Percentiles rank a stretch among this genome's conserved stretches.
phyloP scores from a whole-genome alignment of 1,140 invertebrate genomes.

The Neodiprion lecontei region DNA sequence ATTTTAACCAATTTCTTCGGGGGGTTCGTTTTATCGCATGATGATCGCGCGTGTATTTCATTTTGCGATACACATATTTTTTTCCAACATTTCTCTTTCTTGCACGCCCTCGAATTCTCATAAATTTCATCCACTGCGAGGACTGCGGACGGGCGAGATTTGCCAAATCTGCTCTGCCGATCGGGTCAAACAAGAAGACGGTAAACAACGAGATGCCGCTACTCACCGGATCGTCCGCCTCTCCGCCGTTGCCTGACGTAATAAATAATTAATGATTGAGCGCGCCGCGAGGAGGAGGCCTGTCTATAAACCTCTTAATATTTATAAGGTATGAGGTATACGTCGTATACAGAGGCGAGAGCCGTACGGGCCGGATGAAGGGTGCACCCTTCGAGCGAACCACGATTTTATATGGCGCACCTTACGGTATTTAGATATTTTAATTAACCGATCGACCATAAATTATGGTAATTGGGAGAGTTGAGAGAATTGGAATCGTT shows the following conservation, averaged over 20 bases:
- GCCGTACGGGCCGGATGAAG: conserved; percentile 16
- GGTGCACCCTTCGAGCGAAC: conserved; percentile 16
- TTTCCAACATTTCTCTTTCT: conserved; percentile 23
- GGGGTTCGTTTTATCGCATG: not conserved
- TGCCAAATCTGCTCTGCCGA: conserved; percentile 34
- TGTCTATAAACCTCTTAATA: conserved; percentile 54
- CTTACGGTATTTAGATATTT: conserved; percentile 57
- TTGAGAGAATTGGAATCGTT: not conserved
- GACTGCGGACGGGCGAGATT: conserved; percentile 33
- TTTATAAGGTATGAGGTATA: conserved; percentile 52
- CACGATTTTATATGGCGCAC: conserved; percentile 33
- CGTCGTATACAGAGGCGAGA: not conserved
- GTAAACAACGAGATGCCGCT: conserved; percentile 20
- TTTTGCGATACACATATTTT: not conserved
- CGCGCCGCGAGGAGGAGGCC: conserved; percentile 20
- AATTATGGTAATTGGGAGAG: conserved; percentile 55
- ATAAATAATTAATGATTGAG: conserved; percentile 60
- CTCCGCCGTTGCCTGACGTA: conserved; percentile 39
- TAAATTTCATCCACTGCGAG: conserved; percentile 37
- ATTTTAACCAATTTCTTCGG: conserved; percentile 58
- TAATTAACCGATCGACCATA: conserved; percentile 57
- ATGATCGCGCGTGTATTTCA: conserved; percentile 20
- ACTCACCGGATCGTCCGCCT: conserved; percentile 25
- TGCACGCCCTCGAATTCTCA: conserved; percentile 25
- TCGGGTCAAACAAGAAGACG: conserved; percentile 33